These are phyloP conservation scores for Liasis olivaceus DNA, from an alignment of 2,797 vertebrate genomes.

Conservation along the genomic window DNA sequence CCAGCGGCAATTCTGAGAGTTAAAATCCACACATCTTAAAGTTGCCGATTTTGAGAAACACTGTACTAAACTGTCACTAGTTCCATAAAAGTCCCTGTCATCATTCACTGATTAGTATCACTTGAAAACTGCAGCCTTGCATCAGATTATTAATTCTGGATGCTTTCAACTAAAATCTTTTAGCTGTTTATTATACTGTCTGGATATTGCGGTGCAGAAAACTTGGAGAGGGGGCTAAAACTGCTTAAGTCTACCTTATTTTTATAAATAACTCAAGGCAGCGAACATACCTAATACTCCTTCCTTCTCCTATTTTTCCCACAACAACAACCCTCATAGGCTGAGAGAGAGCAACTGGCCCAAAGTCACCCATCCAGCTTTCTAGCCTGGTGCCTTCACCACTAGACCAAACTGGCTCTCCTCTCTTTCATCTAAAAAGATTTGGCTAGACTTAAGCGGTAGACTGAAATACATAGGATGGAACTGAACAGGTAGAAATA, in stretches of 20 bases:
- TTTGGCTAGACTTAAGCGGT: neutral
- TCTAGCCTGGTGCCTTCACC: too few species aligned
- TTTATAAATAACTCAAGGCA: too few species aligned
- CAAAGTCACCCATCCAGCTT: too few species aligned
- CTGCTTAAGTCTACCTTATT: neutral
- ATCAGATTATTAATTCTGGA: neutral
- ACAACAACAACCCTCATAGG: too few species aligned
- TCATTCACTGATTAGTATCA: neutral
- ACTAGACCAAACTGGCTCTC: neutral
- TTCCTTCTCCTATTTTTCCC: too few species aligned
- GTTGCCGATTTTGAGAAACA: neutral
- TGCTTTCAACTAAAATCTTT: slow-evolving; percentile 27
- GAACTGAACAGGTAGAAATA: too few species aligned
- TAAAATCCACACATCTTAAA: neutral
- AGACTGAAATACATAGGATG: too few species aligned
- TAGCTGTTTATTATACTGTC: slow-evolving; percentile 33
- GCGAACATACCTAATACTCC: too few species aligned
- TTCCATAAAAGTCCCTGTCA: neutral
- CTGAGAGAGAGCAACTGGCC: too few species aligned
- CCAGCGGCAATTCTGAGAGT: neutral
- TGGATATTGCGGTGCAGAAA: slow-evolving; percentile 23
- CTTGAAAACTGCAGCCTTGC: neutral
- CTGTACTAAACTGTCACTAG: neutral
- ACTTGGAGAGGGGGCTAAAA: neutral
- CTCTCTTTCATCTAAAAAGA: neutral